phyloP scores from a whole-genome alignment of 53 echinoderm and acorn worm species.

The Mesocentrotus franciscanus region DNA sequence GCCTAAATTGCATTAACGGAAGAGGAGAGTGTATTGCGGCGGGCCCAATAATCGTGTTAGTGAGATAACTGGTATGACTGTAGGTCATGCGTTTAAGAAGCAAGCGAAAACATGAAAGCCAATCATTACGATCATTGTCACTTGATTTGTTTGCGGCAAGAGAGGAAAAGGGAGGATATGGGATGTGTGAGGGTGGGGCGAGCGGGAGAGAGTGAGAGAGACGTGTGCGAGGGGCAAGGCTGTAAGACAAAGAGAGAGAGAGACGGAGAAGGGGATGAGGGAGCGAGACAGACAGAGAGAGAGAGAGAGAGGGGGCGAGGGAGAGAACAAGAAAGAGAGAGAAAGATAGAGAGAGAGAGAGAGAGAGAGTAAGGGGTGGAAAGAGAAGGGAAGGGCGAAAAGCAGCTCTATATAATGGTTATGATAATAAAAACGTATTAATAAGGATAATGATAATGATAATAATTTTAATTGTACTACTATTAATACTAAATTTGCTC shows the following conservation, averaged over 20 bases:
- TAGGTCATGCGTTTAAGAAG: conserved; percentile 41
- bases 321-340: neutral
- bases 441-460: no score
- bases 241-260: neutral
- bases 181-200: neutral
- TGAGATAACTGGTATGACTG: neutral
- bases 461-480: neutral
- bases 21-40: neutral
- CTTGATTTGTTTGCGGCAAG: conserved; percentile 34
- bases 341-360: neutral
- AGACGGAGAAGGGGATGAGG: neutral
- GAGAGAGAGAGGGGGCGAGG: neutral
- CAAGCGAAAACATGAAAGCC: conserved; percentile 10
- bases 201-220: neutral
- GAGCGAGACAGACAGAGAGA: no score
- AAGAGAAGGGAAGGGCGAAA: no score
- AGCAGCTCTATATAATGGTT: no score
- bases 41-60: conserved; percentile 17
- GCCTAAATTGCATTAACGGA: conserved; percentile 5
- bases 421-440: no score
- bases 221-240: neutral
- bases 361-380: neutral
- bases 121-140: conserved; percentile 6
- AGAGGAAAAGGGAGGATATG: neutral
- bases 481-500: neutral